phyloP scores from a whole-genome alignment of 2,888 invertebrate genomes.

The Urechis unicinctus region DNA sequence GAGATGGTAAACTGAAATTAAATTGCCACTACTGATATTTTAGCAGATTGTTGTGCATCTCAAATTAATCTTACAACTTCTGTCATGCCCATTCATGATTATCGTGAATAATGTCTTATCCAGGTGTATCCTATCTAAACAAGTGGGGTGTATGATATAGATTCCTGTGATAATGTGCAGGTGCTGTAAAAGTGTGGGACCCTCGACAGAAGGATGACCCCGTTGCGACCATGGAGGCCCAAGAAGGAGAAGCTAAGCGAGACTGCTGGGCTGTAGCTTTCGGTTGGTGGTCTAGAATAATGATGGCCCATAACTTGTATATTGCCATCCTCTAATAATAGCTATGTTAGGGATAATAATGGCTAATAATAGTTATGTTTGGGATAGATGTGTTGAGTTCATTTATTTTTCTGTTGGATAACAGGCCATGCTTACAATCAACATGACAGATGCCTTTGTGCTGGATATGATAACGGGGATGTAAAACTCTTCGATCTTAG shows the following conservation, averaged over 20 bases:
- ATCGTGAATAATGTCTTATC: too few relatives aligned
- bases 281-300: constrained; percentile 52
- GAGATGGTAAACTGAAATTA: constrained; percentile 70
- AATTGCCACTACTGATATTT: too few relatives aligned
- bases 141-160: too few relatives aligned
- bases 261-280: constrained; percentile 94
- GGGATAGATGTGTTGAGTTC: neutral
- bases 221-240: constrained; percentile 81
- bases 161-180: constrained; percentile 54
- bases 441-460: constrained; percentile 76
- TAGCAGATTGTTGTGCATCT: too few relatives aligned
- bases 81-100: too few relatives aligned
- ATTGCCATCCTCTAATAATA: neutral
- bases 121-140: too few relatives aligned
- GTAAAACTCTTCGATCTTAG: constrained; percentile 86
- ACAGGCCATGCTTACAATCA: constrained; percentile 76
- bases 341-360: too few relatives aligned
- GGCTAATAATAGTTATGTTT: too few relatives aligned
- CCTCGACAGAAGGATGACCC: constrained; percentile 80
- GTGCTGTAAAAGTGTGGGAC: constrained; percentile 91
- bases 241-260: constrained; percentile 59
- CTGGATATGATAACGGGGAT: constrained; percentile 95
- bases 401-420: neutral
- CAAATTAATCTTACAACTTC: too few relatives aligned
- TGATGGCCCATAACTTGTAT: neutral